Conservation (phyloP, 2,113 vertebrate genomes). For the Saguinus midas region DNA sequence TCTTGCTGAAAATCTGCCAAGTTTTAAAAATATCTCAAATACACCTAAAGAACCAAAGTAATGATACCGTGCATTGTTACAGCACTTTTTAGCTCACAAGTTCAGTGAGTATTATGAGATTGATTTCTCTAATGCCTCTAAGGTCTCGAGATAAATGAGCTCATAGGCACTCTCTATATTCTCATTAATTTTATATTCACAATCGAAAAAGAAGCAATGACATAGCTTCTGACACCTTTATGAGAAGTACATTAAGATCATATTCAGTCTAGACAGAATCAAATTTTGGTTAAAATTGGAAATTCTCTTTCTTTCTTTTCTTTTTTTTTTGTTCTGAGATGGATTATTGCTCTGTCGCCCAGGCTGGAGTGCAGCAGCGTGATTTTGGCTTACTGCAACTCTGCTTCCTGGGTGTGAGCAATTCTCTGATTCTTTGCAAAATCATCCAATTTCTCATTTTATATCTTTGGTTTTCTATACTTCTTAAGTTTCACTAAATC, state of each 20-base stretch:
- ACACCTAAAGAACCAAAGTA: background rate
- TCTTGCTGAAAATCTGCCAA: background rate
- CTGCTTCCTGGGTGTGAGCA: too few species aligned
- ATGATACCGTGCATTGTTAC: too few species aligned
- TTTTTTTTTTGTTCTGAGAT: background rate
- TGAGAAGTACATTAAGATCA: constrained; percentile 56
- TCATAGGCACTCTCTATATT: constrained; percentile 30
- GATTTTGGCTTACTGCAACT: too few species aligned
- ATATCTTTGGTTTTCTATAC: background rate
- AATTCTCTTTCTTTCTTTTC: constrained; percentile 49
- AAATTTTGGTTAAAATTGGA: constrained; percentile 54
- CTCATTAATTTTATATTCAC: constrained; percentile 67
- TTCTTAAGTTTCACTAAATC: background rate
- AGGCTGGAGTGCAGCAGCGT: too few species aligned
- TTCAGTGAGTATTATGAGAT: constrained; percentile 19
- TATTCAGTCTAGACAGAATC: constrained; percentile 65
- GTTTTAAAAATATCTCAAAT: background rate
- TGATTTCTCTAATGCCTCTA: constrained; percentile 61
- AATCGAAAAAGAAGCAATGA: constrained; percentile 52
- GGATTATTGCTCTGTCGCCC: too few species aligned
- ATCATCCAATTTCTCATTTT: background rate
- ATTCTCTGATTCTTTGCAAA: background rate
- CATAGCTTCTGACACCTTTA: constrained; percentile 52
- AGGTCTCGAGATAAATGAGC: constrained; percentile 63
- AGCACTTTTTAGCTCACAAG: background rate